Evolutionary conservation across 2,113 vertebrate genomes (phyloP).

Genomic region (Ahaetulla prasina): DNA sequence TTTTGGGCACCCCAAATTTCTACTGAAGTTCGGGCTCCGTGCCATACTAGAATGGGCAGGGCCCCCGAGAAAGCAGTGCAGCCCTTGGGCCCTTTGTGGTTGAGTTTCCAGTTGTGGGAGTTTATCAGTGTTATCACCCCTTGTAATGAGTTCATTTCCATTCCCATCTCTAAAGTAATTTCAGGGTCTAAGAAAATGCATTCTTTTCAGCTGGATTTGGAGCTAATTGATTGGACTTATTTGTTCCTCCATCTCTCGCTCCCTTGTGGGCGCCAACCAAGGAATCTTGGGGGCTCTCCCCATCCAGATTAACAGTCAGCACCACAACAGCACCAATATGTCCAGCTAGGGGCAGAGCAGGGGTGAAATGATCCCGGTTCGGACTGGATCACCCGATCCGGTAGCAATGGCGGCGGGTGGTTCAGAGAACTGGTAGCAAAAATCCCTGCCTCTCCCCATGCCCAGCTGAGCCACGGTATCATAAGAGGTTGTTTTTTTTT

Average conservation of each 20-base stretch:
- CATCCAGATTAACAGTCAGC: no score
- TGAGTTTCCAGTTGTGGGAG: constrained; percentile 35
- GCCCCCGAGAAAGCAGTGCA: not conserved
- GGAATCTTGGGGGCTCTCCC: not conserved
- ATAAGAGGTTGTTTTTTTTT: no score
- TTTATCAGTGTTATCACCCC: constrained; percentile 26
- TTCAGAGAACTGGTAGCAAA: no score
- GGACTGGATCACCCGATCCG: no score
- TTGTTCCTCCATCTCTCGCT: constrained; percentile 23
- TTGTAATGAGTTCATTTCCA: constrained; percentile 45
- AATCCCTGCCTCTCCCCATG: no score
- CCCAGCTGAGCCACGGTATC: no score
- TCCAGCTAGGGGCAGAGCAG: no score
- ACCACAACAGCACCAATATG: no score
- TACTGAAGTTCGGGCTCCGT: not conserved
- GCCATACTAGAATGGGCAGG: not conserved
- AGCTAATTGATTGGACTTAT: constrained; percentile 55
- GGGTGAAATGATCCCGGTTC: no score
- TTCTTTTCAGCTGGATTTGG: constrained; percentile 47
- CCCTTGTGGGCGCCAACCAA: not conserved
- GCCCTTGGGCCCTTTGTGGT: constrained; percentile 10
- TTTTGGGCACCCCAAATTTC: not conserved
- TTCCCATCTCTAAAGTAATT: constrained; percentile 51
- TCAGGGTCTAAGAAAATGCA: constrained; percentile 44
- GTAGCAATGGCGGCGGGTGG: no score